A percentile compares a stretch with the other conserved stretches of the same genome.
Evolutionary conservation across 1,140 invertebrate species (phyloP).

Genomic region (Archivesica marissinica): DNA sequence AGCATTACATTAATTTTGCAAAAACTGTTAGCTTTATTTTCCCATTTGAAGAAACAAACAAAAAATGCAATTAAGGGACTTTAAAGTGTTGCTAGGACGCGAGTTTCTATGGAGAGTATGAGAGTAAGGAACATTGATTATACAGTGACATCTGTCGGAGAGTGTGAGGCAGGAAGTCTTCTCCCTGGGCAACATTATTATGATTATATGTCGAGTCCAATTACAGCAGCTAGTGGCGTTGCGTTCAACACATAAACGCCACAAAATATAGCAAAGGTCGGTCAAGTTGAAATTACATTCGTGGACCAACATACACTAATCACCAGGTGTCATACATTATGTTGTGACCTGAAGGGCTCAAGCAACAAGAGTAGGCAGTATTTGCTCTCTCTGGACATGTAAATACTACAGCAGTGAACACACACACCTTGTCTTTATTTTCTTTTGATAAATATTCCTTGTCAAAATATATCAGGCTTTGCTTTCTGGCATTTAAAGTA

Average conservation of each 20-base stretch:
- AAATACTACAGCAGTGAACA: background rate
- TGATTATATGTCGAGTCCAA: background rate
- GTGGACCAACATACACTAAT: background rate
- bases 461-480: background rate
- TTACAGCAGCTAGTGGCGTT: background rate
- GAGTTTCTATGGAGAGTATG: too few relatives aligned
- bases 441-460: constrained; percentile 5
- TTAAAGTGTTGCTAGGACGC: too few relatives aligned
- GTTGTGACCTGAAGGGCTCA: constrained; percentile 10
- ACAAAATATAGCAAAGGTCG: background rate
- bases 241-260: background rate
- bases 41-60: too few relatives aligned
- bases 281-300: background rate
- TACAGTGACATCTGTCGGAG: background rate
- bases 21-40: too few relatives aligned
- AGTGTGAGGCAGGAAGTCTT: background rate
- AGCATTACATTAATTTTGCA: too few relatives aligned
- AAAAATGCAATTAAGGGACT: too few relatives aligned
- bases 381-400: background rate
- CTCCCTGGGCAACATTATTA: background rate
- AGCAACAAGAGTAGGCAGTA: background rate
- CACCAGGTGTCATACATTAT: background rate
- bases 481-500: background rate
- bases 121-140: too few relatives aligned
- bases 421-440: background rate